Conservation (phyloP, 2,113 vertebrate species). For the Rhagologus leucostigma region DNA sequence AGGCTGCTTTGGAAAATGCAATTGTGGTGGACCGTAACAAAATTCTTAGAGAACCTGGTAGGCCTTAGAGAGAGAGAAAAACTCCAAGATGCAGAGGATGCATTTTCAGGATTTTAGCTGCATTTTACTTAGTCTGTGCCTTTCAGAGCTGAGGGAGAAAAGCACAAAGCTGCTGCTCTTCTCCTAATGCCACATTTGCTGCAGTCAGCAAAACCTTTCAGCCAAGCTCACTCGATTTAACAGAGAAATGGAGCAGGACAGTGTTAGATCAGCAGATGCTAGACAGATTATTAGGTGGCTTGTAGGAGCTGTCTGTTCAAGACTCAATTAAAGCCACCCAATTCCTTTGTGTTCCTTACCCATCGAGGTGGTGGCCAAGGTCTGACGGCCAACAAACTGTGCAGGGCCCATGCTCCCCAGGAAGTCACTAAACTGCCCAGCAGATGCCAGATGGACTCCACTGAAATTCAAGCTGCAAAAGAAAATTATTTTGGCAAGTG, state of each 20-base stretch:
- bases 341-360: conserved; percentile 74
- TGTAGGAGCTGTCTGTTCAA: neutral
- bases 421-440: conserved; percentile 95
- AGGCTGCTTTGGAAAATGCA: conserved; percentile 3
- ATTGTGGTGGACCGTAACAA: neutral
- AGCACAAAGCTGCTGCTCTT: neutral
- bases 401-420: conserved; percentile 97
- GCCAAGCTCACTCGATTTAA: neutral
- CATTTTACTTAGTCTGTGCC: neutral
- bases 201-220: neutral
- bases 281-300: neutral
- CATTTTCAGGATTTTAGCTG: neutral
- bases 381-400: conserved; percentile 95
- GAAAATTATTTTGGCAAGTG: neutral
- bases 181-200: neutral
- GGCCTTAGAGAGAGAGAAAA: neutral
- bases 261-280: neutral
- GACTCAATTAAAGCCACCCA: neutral
- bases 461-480: conserved; percentile 92
- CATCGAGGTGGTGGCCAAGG: conserved; percentile 96
- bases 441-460: conserved; percentile 92
- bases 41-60: neutral
- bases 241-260: neutral
- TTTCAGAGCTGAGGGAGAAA: neutral
- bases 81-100: neutral